phyloP scores from a whole-genome alignment of 2,113 vertebrate species.

The Furnarius figulus region DNA sequence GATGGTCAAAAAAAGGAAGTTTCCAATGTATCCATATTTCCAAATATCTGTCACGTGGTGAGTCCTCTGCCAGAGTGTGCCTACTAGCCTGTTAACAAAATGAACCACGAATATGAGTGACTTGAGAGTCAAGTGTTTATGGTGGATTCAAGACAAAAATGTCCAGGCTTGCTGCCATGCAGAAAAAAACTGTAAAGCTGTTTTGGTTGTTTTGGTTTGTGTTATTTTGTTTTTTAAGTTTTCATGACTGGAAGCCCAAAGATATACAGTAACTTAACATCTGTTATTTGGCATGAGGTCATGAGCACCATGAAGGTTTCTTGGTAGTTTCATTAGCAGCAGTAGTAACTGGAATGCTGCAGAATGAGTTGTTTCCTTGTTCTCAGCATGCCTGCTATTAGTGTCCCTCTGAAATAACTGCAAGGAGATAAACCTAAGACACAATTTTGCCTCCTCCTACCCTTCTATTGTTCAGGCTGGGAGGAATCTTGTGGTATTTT shows the following conservation, averaged over 20 bases:
- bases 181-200: slow-evolving; percentile 8
- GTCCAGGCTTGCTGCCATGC: slow-evolving; percentile 73
- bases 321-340: background rate
- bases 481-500: slow-evolving; percentile 34
- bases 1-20: slow-evolving; percentile 67
- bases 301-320: background rate
- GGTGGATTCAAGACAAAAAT: slow-evolving; percentile 74
- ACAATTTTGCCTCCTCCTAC: background rate
- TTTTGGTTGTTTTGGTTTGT: background rate
- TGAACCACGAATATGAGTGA: slow-evolving; percentile 66
- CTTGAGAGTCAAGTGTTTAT: slow-evolving; percentile 74
- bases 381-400: background rate
- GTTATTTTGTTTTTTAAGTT: background rate
- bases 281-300: background rate
- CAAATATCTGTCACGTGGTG: slow-evolving; percentile 40
- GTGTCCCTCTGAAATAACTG: background rate
- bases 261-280: slow-evolving; percentile 8
- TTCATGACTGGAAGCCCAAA: slow-evolving; percentile 14
- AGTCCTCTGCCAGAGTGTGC: slow-evolving; percentile 64
- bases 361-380: slow-evolving; percentile 18
- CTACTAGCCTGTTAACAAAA: slow-evolving; percentile 54
- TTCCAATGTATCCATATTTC: slow-evolving; percentile 24
- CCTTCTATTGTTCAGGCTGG: background rate
- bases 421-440: slow-evolving; percentile 22
- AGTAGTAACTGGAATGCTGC: background rate